Conservation (phyloP, 2,888 invertebrate genomes). For the Celastrina argiolus region DNA sequence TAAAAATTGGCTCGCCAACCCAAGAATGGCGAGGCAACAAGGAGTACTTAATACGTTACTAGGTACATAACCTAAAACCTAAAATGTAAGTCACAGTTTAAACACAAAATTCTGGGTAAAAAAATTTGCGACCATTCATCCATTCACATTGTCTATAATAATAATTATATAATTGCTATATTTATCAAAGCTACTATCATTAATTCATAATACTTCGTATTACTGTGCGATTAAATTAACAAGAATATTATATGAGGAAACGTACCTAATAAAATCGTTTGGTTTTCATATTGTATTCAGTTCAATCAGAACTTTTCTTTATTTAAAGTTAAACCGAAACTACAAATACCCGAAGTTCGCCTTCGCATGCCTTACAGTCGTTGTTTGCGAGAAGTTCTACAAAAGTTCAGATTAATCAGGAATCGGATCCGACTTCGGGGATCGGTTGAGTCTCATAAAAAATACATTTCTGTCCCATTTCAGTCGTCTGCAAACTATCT, state of each 20-base stretch:
- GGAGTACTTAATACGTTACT: no score
- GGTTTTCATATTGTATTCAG: background rate
- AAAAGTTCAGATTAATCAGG: constrained; percentile 21
- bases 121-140: no score
- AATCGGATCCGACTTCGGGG: background rate
- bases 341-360: background rate
- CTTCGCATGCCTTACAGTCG: background rate
- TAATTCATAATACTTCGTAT: no score
- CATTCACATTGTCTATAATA: no score
- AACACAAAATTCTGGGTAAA: no score
- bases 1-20: no score
- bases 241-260: background rate
- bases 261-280: background rate
- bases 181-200: no score
- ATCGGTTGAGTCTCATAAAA: constrained; percentile 17
- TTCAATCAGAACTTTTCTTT: constrained; percentile 7
- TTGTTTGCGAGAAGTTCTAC: background rate
- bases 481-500: constrained; percentile 1
- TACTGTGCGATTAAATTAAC: no score
- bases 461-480: constrained; percentile 3
- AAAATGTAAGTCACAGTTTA: no score
- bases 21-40: no score
- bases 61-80: no score
- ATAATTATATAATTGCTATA: no score
- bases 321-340: background rate